phyloP scores from a whole-genome alignment of 2,113 vertebrate genomes.

The Trogon surrucura region DNA sequence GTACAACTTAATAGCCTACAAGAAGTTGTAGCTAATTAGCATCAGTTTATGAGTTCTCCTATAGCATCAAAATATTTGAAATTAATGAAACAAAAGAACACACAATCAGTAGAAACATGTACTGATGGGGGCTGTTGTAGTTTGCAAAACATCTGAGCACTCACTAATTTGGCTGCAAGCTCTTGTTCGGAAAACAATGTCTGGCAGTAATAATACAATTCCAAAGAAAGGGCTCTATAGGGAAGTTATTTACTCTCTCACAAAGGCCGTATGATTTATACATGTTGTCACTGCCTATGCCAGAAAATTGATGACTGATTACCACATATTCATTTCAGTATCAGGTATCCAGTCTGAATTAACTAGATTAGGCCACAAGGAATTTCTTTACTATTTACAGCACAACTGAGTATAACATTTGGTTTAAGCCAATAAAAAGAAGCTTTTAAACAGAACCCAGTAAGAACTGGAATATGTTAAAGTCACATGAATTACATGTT shows the following conservation, averaged over 20 bases:
- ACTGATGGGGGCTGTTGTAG: background rate
- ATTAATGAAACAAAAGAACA: background rate
- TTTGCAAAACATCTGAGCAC: background rate
- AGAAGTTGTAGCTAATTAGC: background rate
- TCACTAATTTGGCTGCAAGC: background rate
- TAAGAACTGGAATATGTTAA: background rate
- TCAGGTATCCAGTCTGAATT: constrained; percentile 34
- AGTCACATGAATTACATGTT: background rate
- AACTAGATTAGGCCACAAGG: background rate
- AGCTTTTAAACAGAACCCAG: background rate
- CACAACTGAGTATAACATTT: background rate
- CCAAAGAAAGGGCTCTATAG: background rate
- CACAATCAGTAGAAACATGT: background rate
- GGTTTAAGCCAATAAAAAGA: background rate
- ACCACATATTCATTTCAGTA: background rate
- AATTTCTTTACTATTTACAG: constrained; percentile 23
- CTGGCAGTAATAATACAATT: background rate
- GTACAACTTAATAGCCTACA: background rate
- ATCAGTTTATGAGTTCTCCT: background rate
- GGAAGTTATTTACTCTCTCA: constrained; percentile 1
- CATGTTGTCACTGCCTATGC: constrained; percentile 3
- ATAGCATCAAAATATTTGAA: background rate
- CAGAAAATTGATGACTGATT: constrained; percentile 26
- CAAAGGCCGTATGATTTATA: background rate
- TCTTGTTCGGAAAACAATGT: constrained; percentile 7